Percentiles rank a stretch among this genome's conserved stretches.
These are phyloP conservation scores for Agrilus biguttatus DNA, from an alignment of 2,888 invertebrate genomes.

Conservation along the genomic window DNA sequence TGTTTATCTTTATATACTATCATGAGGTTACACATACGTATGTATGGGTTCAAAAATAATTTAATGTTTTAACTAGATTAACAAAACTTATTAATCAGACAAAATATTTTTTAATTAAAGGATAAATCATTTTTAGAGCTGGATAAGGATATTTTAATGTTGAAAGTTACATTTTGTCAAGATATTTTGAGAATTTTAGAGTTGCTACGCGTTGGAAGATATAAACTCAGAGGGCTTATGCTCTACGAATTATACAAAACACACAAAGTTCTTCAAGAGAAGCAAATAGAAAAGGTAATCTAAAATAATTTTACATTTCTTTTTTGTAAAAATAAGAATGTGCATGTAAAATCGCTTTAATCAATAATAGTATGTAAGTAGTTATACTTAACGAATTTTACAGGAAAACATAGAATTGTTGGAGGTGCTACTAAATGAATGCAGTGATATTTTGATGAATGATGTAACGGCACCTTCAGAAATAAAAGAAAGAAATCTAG, in stretches of 20 bases:
- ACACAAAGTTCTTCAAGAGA: not conserved
- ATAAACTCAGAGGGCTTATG: constrained; percentile 26
- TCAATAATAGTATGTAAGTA: no score
- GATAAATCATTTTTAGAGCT: no score
- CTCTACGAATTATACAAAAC: constrained; percentile 20
- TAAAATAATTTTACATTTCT: no score
- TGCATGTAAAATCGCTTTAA: no score
- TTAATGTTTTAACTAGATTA: no score
- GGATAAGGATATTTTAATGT: no score
- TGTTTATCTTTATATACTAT: no score
- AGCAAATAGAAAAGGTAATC: constrained; percentile 1
- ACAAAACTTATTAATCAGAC: no score
- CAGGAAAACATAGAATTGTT: constrained; percentile 5
- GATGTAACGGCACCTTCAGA: constrained; percentile 21
- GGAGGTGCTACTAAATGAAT: constrained; percentile 16
- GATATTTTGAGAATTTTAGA: constrained; percentile 42
- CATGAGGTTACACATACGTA: no score
- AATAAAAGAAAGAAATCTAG: constrained; percentile 12
- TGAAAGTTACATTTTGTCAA: constrained; percentile 46
- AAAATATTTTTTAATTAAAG: no score
- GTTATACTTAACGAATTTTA: constrained; percentile 2
- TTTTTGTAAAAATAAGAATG: no score
- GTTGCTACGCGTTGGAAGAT: constrained; percentile 39
- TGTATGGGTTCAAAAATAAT: no score
- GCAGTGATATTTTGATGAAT: constrained; percentile 20